Conservation (phyloP, 2,113 vertebrate species). For the Mastomys coucha region DNA sequence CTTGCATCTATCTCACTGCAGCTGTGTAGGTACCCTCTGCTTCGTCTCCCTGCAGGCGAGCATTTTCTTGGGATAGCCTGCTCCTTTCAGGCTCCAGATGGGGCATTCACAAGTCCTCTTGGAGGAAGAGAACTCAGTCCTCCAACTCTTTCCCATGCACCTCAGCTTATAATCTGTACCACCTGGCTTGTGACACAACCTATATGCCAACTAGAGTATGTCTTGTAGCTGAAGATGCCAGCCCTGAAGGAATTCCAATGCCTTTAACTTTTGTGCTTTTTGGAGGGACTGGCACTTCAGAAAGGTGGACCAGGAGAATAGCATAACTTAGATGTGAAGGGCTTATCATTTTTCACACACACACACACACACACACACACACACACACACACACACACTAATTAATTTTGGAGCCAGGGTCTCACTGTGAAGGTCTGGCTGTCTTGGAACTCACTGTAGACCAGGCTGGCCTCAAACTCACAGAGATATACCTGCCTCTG, state of each 20-base stretch:
- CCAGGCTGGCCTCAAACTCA: neutral
- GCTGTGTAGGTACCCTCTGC: neutral
- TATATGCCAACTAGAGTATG: neutral
- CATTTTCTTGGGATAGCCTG: neutral
- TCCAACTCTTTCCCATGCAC: neutral
- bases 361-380: no score
- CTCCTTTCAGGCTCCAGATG: neutral
- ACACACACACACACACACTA: no score
- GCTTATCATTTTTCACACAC: no score
- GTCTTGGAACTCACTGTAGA: neutral
- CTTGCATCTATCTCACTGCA: neutral
- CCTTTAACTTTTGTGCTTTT: neutral
- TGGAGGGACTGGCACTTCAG: neutral
- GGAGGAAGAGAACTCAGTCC: neutral
- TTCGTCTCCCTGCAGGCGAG: neutral
- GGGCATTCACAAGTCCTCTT: neutral
- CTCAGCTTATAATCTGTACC: neutral
- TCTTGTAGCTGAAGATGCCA: slow-evolving; percentile 21
- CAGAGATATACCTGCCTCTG: neutral
- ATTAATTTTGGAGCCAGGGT: neutral
- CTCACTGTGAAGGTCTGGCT: neutral
- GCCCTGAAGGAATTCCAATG: neutral
- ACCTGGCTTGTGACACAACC: neutral
- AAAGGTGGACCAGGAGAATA: neutral
- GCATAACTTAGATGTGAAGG: neutral